Evolutionary conservation across 2,888 invertebrate genomes (phyloP), one percentile per base, ranked within the genome.

Genomic region (Suillia variegata): DNA sequence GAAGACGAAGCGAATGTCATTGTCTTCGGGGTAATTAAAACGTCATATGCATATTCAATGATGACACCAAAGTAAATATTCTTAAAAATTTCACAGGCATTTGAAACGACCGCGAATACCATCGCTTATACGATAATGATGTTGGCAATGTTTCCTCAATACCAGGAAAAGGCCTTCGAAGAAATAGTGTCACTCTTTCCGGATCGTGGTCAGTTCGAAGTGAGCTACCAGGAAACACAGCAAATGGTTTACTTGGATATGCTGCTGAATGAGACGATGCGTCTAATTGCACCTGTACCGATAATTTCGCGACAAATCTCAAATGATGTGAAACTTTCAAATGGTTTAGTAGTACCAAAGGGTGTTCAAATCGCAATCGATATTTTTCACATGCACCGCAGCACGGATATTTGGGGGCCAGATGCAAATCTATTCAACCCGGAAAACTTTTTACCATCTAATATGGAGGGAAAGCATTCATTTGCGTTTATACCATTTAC

Each of bases 401-500:
- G 73, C 53, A 67, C 70, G 20, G 63, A 71, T 18, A 73, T 79
- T 56, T 82, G 82, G 82, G 82, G 82, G 1, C 60, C 66, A 0
- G 70, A 79, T n/a, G 79, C 82, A 4, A 70, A 74, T 22, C 66
- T 61, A 4, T 81, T 82, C 22, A 76, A 81, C 70, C 81, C 81
- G 0, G 78, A 81, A 6, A 70, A 81, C 49, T 82, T 82, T 56
- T 59, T 81, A 24, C 79, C 81, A 0, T 69, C 74, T 5, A 74
- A 78, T 59, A 64, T 76, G 49, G 69, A 67, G n/a, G 71, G 62
- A 13, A 76, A 76, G 13, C 81, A 82, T 66, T 71, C 81, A 0
- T 80, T 76, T 49, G 74, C 79, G 0, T 81, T 68, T 59, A 76
- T 80, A 60, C 82, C 81, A 2, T 81, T 81, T 26, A 76, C 78